Evolutionary conservation across 2,888 invertebrate genomes (phyloP).

Genomic region (Oligia latruncula): DNA sequence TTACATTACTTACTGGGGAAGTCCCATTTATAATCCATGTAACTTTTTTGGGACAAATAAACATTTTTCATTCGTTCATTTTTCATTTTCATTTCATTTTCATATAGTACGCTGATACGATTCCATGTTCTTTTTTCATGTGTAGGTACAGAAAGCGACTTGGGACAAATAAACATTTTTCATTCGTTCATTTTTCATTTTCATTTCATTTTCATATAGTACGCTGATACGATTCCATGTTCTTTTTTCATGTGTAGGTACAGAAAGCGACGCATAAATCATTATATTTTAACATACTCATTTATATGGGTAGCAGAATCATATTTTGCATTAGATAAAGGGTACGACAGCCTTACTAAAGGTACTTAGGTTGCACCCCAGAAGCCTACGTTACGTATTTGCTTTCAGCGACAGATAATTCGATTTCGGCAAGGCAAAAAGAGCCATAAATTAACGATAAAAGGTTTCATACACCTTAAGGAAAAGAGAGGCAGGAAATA

Average conservation of each 20-base stretch:
- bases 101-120: too few relatives aligned
- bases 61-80: too few relatives aligned
- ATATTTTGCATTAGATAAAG: neutral
- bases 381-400: neutral
- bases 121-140: too few relatives aligned
- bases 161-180: too few relatives aligned
- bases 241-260: neutral
- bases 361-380: neutral
- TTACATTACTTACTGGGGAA: too few relatives aligned
- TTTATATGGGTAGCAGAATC: neutral
- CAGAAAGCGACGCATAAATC: neutral
- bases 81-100: too few relatives aligned
- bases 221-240: neutral
- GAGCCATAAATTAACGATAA: conserved; percentile 37
- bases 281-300: neutral
- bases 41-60: too few relatives aligned
- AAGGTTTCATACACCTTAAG: conserved; percentile 22
- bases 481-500: neutral
- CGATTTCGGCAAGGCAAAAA: conserved; percentile 36
- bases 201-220: too few relatives aligned
- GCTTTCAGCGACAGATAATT: conserved; percentile 30
- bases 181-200: too few relatives aligned
- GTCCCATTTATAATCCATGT: too few relatives aligned
- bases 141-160: too few relatives aligned
- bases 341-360: neutral